These are phyloP conservation scores for Dipodomys merriami DNA, from an alignment of 2,113 vertebrate genomes.

Conservation along the genomic window DNA sequence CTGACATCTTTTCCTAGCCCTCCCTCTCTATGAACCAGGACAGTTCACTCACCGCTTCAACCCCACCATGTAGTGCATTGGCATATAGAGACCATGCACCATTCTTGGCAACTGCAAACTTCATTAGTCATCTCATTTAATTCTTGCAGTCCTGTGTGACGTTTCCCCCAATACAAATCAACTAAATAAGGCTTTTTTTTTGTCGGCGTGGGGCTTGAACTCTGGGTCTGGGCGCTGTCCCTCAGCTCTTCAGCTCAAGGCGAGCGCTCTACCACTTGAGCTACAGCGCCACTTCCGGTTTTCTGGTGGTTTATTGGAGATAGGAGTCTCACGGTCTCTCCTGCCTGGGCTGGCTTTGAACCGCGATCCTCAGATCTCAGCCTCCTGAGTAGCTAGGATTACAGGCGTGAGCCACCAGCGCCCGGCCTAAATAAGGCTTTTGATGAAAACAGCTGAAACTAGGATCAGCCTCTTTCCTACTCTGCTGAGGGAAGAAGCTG, in stretches of 20 bases:
- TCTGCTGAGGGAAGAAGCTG: conserved; percentile 63
- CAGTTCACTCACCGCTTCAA: not conserved
- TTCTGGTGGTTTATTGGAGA: too few species aligned
- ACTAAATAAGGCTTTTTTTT: conserved; percentile 63
- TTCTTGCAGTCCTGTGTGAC: not conserved
- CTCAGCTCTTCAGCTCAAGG: too few species aligned
- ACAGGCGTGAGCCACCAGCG: too few species aligned
- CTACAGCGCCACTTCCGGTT: too few species aligned
- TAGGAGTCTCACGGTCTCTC: too few species aligned
- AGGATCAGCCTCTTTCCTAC: conserved; percentile 70
- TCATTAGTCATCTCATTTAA: conserved; percentile 76
- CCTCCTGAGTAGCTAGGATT: too few species aligned
- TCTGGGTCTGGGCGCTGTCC: too few species aligned
- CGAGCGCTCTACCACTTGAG: too few species aligned
- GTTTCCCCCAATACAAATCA: conserved; percentile 56
- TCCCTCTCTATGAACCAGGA: not conserved
- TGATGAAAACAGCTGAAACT: conserved; percentile 64
- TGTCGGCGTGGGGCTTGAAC: too few species aligned
- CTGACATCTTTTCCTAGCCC: not conserved
- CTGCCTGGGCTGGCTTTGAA: too few species aligned
- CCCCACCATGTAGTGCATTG: not conserved
- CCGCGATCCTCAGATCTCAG: too few species aligned
- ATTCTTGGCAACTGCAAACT: conserved; percentile 53
- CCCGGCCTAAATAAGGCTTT: conserved; percentile 60
- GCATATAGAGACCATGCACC: not conserved